Evolutionary conservation across 1,140 invertebrate species (phyloP).

Genomic region (Nilaparvata lugens): DNA sequence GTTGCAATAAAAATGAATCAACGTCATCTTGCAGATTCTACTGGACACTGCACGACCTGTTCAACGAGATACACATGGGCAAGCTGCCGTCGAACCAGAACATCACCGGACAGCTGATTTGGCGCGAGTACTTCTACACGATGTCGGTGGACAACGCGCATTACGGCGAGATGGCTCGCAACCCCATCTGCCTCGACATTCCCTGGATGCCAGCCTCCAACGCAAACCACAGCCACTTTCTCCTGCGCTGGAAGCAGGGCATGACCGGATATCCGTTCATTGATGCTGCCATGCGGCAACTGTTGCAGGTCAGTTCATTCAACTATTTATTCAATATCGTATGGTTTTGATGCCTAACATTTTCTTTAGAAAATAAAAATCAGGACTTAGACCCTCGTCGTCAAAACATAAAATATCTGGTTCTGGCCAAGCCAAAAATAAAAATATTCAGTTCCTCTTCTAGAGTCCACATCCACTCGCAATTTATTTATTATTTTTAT

Average conservation of each 20-base stretch:
- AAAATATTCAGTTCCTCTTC: too few species aligned
- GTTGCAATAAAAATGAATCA: too few species aligned
- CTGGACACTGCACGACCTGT: conserved; percentile 52
- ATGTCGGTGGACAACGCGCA: conserved; percentile 56
- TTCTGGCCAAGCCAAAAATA: too few species aligned
- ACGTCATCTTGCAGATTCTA: conserved; percentile 47
- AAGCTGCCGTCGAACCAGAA: conserved; percentile 35
- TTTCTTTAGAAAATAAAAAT: too few species aligned
- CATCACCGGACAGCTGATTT: conserved; percentile 58
- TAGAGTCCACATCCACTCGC: too few species aligned
- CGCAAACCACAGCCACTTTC: conserved; percentile 42
- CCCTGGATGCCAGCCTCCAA: conserved; percentile 49
- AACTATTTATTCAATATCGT: too few species aligned
- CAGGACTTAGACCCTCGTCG: too few species aligned
- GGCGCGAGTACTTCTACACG: conserved; percentile 71
- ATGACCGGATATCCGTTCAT: conserved; percentile 67
- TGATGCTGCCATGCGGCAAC: conserved; percentile 62
- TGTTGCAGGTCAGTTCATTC: conserved; percentile 32
- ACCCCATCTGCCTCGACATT: conserved; percentile 63
- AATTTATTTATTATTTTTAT: too few species aligned
- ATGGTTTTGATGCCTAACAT: too few species aligned
- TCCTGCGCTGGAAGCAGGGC: conserved; percentile 51
- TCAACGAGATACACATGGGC: conserved; percentile 42
- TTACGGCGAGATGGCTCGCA: conserved; percentile 57
- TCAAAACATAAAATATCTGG: too few species aligned